phyloP scores from a whole-genome alignment of 1,140 invertebrate species.

The Microplitis mediator region DNA sequence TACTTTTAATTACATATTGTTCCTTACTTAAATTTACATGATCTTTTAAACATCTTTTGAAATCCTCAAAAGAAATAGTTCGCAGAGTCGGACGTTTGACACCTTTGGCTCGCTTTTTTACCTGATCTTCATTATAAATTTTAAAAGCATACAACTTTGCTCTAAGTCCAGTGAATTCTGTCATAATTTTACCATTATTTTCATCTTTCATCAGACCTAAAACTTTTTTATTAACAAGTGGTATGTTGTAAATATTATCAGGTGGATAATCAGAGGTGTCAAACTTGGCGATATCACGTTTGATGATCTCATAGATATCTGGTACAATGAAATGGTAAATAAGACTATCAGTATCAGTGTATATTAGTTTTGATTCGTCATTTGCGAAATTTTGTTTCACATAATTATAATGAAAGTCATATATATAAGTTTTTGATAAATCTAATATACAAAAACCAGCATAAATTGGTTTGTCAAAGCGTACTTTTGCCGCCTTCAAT shows the following conservation, averaged over 20 bases:
- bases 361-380: not conserved
- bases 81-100: slow-evolving; percentile 17
- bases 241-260: not conserved
- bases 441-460: not conserved
- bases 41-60: slow-evolving; percentile 20
- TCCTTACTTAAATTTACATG: not conserved
- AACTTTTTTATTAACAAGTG: slow-evolving; percentile 6
- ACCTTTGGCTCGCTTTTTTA: slow-evolving; percentile 26
- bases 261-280: not conserved
- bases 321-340: not conserved
- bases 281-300: not conserved
- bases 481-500: not conserved
- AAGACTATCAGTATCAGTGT: slow-evolving; percentile 6
- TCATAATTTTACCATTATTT: slow-evolving; percentile 7
- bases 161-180: not conserved
- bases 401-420: slow-evolving; percentile 18
- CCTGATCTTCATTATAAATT: not conserved
- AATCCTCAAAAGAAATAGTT: slow-evolving; percentile 16
- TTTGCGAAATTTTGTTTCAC: not conserved
- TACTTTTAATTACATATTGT: slow-evolving; percentile 5
- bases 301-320: not conserved
- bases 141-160: slow-evolving; percentile 7
- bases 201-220: slow-evolving; percentile 6
- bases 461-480: slow-evolving; percentile 12
- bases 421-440: not conserved